Evolutionary conservation across 2,113 vertebrate genomes (phyloP), one percentile per base, ranked within the genome.

Genomic region (Lophius piscatorius): DNA sequence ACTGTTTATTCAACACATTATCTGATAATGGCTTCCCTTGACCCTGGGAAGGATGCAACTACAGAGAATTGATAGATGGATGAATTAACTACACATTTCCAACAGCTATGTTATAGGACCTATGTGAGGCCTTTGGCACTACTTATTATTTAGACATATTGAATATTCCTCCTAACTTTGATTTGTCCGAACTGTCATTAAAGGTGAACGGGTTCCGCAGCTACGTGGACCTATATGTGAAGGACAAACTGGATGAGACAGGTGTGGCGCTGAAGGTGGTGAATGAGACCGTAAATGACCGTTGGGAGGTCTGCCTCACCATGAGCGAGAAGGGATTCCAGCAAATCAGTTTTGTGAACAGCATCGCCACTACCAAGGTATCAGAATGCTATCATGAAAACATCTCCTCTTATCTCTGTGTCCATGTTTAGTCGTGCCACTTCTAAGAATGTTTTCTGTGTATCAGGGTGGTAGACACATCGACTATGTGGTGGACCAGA

Each of bases 331-430:
- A 98, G 78, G 97, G 97, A 2, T 99, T 99, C 76, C 97, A 99
- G 67, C 97, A 99, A 80, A 95, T 97, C 90, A 98, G 97, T 88
- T 99, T 99, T 77, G 97, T 98, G 57, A 99, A 99, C 91, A 97
- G 97, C 78, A 99, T 99, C 62, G 97, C 97, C 88, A 99, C 97
- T 44, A 99, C 97, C 69, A 99, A 99, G 94, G 97, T 99, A 83
- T 74, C 8, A n/a, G 5, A 0, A 41, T 13, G 7, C 13, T 2
- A 13, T 5, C 16, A 5, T 3, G 22, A 0, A 12, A 6, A 3
- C 14, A 29, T 14, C 36, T 2, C 23, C 1, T 4, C 8, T 8
- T 20, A 3, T 6, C 5, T 24, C 13, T 22, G 49, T 22, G 2
- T 14, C 5, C 3, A 10, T n/a, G 13, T 14, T 35, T 38, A 5